Percentiles rank a stretch among this genome's conserved stretches.
These are phyloP conservation scores for Ostrea edulis DNA, from an alignment of 1,140 invertebrate genomes.

Conservation along the genomic window DNA sequence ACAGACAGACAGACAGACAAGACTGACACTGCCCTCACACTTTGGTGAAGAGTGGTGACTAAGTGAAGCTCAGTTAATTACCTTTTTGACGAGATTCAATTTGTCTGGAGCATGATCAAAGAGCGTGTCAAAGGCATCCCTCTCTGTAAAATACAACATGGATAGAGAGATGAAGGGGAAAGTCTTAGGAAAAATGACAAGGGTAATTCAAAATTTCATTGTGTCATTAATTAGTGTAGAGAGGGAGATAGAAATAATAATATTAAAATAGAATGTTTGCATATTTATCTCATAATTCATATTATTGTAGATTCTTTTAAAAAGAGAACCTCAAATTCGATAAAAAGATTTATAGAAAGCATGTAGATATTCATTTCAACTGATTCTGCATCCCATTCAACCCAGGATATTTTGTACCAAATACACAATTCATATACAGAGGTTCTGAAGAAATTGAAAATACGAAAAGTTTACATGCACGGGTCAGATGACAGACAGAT, in stretches of 20 bases:
- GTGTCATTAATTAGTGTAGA: not conserved
- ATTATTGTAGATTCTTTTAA: not conserved
- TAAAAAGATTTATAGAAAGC: too few species aligned
- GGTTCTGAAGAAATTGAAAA: too few species aligned
- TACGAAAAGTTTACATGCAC: too few species aligned
- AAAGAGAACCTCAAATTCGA: not conserved
- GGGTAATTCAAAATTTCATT: not conserved
- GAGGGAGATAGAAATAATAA: not conserved
- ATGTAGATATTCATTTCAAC: too few species aligned
- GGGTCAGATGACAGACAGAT: too few species aligned
- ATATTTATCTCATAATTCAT: not conserved
- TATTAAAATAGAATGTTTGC: too few species aligned
- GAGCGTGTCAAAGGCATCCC: conserved; percentile 99
- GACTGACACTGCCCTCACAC: too few species aligned
- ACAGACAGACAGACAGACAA: too few species aligned
- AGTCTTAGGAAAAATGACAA: not conserved
- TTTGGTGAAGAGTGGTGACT: too few species aligned
- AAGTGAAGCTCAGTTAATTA: conserved; percentile 75
- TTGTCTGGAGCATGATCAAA: conserved; percentile 99
- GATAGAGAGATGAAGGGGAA: not conserved
- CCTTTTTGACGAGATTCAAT: conserved; percentile 97
- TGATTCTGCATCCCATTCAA: too few species aligned
- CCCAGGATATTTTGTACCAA: too few species aligned
- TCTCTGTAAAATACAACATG: conserved; percentile 73
- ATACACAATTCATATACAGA: too few species aligned